phyloP scores from a whole-genome alignment of 2,113 vertebrate species.

The Callipepla californica region DNA sequence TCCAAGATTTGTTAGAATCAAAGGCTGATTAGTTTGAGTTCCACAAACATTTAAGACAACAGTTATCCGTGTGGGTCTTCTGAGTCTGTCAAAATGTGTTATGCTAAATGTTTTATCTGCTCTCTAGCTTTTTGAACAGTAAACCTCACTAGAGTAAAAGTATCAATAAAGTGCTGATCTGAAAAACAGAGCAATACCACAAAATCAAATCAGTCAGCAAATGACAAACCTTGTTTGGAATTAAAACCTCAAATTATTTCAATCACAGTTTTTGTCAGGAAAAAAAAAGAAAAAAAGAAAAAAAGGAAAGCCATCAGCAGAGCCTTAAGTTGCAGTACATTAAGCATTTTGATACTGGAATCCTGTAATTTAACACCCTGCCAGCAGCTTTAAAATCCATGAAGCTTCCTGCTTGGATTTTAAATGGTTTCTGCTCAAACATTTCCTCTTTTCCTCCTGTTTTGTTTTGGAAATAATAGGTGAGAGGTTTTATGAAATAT shows the following conservation, averaged over 20 bases:
- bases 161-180: neutral
- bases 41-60: neutral
- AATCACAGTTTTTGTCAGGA: neutral
- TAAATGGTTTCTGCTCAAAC: neutral
- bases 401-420: neutral
- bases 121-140: neutral
- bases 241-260: neutral
- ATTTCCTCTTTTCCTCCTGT: neutral
- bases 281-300: neutral
- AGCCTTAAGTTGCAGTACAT: neutral
- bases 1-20: neutral
- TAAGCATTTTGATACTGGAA: neutral
- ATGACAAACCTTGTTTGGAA: neutral
- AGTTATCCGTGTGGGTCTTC: rapidly evolving
- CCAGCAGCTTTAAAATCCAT: neutral
- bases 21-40: neutral
- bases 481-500: neutral
- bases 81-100: neutral
- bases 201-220: neutral
- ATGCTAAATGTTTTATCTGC: neutral
- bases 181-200: neutral
- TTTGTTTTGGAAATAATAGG: neutral
- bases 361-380: neutral
- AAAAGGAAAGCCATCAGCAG: neutral
- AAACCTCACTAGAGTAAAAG: neutral